Base-by-base conservation (phyloP, 2,888 invertebrate species). In the Pyrrhia umbra region DNA sequence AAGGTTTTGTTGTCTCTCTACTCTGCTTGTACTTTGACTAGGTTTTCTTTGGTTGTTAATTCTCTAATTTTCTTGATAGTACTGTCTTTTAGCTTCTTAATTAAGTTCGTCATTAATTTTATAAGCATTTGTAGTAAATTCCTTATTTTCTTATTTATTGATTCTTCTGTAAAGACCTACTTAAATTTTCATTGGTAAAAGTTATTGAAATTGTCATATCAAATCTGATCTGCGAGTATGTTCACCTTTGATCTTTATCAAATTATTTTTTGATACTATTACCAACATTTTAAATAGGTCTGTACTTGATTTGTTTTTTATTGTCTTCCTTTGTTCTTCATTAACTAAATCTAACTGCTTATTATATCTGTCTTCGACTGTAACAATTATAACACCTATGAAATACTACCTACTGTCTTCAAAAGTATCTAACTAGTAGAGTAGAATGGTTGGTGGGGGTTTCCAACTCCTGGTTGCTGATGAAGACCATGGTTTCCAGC, bases 401-500 rank as follows among this genome's bases (percentile, higher is more conserved):
- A 6, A 13, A 23, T 40, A 51, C 34, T 45, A 52, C 16, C 20
- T 51, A 43, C 6, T 21, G 40, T 45, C 51, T 64, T 49, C 34
- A 40, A 47, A 13, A 47, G 9, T 51, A 47, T 47, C 34, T 72
- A 59, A 80, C 62, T 43, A 51, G 66, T 62, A 67, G 64, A 55
- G 51, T 74, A 70, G 62, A 66, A 64, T 60, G 46, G 79, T 79
- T 79, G 82, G 80, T 77, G 84, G 50, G 77, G 74, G 81, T 73
- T 80, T 71, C 73, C 80, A 82, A 80, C 79, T 74, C 69, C 75
- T 84, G 81, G 80, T 79, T 82, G 81, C 85, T 91, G 80, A 91
- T 81, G 79, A 87, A 87, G 82, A 85, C 82, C 80, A 59, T 90
- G 84, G 75, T 90, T 94, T 95, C 80, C 94, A 95, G 95, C 92